phyloP scores from a whole-genome alignment of 2,888 invertebrate genomes.

The Melinaea menophilus region DNA sequence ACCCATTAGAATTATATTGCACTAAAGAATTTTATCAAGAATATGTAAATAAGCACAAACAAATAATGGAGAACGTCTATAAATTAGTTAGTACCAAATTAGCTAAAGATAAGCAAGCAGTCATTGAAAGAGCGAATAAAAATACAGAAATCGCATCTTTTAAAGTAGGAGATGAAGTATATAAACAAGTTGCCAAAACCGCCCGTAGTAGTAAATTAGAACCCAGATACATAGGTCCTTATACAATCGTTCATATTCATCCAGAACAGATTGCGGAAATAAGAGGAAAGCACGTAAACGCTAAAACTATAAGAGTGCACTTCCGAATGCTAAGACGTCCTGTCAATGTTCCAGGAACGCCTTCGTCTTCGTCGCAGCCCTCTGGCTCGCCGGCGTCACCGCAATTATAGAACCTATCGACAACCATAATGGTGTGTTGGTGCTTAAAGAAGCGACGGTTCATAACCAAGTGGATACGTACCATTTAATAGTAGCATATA shows the following conservation, averaged over 20 bases:
- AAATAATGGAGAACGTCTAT: slow-evolving; percentile 29
- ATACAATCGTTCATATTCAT: too few species aligned
- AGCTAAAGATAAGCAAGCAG: slow-evolving; percentile 27
- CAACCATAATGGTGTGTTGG: slow-evolving; percentile 33
- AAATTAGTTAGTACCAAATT: slow-evolving; percentile 22
- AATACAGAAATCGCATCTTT: slow-evolving; percentile 28
- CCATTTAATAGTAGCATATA: slow-evolving; percentile 26
- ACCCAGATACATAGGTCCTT: slow-evolving; percentile 32
- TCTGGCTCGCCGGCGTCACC: too few species aligned
- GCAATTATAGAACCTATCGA: slow-evolving; percentile 37
- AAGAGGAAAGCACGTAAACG: too few species aligned
- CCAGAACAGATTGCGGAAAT: too few species aligned
- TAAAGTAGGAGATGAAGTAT: slow-evolving; percentile 35
- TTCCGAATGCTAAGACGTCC: too few species aligned
- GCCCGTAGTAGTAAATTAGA: slow-evolving; percentile 34
- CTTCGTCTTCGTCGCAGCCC: too few species aligned
- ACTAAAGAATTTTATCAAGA: slow-evolving; percentile 78
- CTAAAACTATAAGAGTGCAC: too few species aligned
- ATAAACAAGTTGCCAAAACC: slow-evolving; percentile 37
- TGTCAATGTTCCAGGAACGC: too few species aligned
- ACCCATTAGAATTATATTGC: slow-evolving; percentile 26
- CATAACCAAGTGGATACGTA: slow-evolving; percentile 28
- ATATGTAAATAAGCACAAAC: slow-evolving; percentile 81
- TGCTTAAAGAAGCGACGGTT: slow-evolving; percentile 32
- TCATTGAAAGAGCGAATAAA: slow-evolving; percentile 28